Evolutionary conservation across 2,888 invertebrate genomes (phyloP).

Genomic region (Choristoneura rosaceana): DNA sequence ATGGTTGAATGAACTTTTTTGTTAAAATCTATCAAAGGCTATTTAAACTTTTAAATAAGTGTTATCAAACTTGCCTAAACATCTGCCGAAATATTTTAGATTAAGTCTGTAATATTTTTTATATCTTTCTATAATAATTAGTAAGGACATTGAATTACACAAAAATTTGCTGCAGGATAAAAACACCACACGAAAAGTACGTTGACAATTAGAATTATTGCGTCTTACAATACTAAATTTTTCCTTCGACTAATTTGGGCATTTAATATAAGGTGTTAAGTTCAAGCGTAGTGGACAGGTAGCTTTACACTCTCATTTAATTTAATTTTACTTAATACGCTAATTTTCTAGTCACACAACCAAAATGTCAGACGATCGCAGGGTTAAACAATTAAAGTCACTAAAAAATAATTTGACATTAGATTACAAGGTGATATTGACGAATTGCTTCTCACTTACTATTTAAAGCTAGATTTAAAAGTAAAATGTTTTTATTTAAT

Average conservation of each 20-base stretch:
- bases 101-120: too few species aligned
- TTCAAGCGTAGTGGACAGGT: constrained; percentile 23
- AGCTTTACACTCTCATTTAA: constrained; percentile 14
- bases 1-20: too few species aligned
- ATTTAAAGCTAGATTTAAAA: constrained; percentile 44
- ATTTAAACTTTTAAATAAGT: too few species aligned
- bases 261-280: constrained; percentile 17
- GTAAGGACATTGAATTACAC: not conserved
- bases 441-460: constrained; percentile 60
- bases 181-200: constrained; percentile 8
- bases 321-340: constrained; percentile 42
- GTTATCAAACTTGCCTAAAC: too few species aligned
- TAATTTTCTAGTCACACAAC: constrained; percentile 62
- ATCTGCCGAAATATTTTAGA: too few species aligned
- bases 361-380: constrained; percentile 60
- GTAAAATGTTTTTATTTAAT: constrained; percentile 8
- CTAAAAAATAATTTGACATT: constrained; percentile 73
- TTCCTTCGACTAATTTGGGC: constrained; percentile 7
- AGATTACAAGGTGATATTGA: constrained; percentile 69
- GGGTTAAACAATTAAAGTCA: constrained; percentile 44
- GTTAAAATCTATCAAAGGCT: too few species aligned
- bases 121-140: not conserved
- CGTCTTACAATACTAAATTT: constrained; percentile 14
- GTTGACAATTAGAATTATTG: constrained; percentile 16
- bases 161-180: constrained; percentile 4